Percentiles rank a stretch among this genome's conserved stretches.
These are phyloP conservation scores for Euborellia annulipes DNA, from an alignment of 1,140 invertebrate species.

Conservation along the genomic window DNA sequence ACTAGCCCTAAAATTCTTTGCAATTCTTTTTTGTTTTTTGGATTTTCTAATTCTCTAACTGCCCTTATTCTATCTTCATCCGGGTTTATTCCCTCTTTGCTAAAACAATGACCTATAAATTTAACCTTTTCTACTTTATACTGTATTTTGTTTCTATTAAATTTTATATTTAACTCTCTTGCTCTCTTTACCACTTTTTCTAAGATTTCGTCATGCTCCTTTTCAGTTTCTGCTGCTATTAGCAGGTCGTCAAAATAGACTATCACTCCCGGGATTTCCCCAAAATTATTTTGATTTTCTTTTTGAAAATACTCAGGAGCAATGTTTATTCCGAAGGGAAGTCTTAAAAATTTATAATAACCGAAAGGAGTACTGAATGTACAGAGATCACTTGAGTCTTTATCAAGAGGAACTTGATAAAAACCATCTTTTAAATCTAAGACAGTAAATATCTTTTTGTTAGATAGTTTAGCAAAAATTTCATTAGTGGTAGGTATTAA, in stretches of 20 bases:
- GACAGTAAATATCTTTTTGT: slow-evolving; percentile 26
- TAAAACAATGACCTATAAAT: slow-evolving; percentile 21
- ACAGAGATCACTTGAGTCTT: slow-evolving; percentile 14
- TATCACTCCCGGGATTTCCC: slow-evolving; percentile 19
- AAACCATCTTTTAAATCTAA: slow-evolving; percentile 31
- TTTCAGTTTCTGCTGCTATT: slow-evolving; percentile 16
- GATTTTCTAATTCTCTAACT: slow-evolving; percentile 21
- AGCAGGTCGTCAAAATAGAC: slow-evolving; percentile 23
- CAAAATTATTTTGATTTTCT: slow-evolving; percentile 1
- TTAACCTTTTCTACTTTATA: slow-evolving; percentile 17
- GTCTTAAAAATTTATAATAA: slow-evolving; percentile 5
- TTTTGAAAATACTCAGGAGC: slow-evolving; percentile 7
- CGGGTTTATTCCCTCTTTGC: slow-evolving; percentile 14
- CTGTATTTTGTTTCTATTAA: slow-evolving; percentile 21
- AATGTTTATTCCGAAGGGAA: slow-evolving; percentile 5
- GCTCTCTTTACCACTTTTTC: slow-evolving; percentile 20
- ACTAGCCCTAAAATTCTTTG: slow-evolving; percentile 22
- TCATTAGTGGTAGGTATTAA: slow-evolving; percentile 5
- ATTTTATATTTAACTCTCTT: slow-evolving; percentile 16
- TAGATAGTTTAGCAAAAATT: slow-evolving; percentile 19
- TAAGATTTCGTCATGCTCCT: slow-evolving; percentile 22
- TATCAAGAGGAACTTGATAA: slow-evolving; percentile 26
- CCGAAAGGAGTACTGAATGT: slow-evolving; percentile 1
- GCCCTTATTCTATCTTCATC: slow-evolving; percentile 23
- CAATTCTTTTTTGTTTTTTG: slow-evolving; percentile 20